Evolutionary conservation across 2,888 invertebrate species (phyloP).

Genomic region (Macrophya alboannulata): DNA sequence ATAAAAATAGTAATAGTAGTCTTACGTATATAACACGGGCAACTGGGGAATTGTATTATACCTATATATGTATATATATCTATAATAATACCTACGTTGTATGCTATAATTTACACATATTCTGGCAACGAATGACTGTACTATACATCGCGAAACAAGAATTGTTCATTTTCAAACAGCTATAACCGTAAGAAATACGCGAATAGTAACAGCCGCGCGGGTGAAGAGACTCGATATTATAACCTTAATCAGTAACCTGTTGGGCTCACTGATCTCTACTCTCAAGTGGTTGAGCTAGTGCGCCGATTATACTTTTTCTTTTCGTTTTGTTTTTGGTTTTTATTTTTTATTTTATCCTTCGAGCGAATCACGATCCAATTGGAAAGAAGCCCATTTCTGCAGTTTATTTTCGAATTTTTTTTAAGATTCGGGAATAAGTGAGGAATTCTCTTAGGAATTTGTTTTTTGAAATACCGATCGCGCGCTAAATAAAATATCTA

Average conservation of each 20-base stretch:
- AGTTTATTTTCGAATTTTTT: background rate
- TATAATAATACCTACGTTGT: background rate
- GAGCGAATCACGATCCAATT: background rate
- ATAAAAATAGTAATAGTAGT: background rate
- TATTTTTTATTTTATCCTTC: background rate
- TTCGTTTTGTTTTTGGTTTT: background rate
- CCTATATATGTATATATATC: no score
- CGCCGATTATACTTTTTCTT: background rate
- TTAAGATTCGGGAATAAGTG: background rate
- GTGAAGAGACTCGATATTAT: background rate
- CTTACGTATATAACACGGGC: background rate
- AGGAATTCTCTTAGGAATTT: background rate
- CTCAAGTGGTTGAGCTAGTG: background rate
- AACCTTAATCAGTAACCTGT: background rate
- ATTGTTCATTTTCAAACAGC: conserved; percentile 3
- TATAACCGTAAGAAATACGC: background rate
- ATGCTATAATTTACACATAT: background rate
- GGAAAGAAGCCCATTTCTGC: background rate
- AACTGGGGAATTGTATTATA: background rate
- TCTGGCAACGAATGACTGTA: background rate
- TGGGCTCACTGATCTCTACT: background rate
- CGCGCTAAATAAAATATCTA: background rate
- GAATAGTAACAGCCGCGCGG: background rate
- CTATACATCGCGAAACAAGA: background rate
- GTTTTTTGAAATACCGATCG: background rate